Conservation (phyloP, 53 echinoderm and acorn worm genomes). For the Echinarachnius parma region DNA sequence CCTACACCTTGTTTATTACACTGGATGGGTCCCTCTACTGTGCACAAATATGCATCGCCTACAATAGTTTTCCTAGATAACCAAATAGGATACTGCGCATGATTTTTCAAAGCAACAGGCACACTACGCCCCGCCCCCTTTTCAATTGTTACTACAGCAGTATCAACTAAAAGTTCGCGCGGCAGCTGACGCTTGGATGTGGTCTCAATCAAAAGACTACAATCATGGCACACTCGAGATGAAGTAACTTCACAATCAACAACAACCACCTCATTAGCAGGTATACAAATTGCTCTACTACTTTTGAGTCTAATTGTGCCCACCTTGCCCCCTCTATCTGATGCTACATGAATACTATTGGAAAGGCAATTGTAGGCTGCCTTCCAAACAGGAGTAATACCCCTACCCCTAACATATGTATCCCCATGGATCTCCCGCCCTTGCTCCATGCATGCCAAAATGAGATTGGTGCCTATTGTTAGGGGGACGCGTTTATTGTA, state of each 20-base stretch:
- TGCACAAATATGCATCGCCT: constrained; percentile 1
- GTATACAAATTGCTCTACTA: neutral
- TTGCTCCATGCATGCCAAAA: neutral
- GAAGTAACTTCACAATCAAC: too few species aligned
- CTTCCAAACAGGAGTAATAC: neutral
- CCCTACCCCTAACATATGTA: too few species aligned
- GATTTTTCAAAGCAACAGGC: constrained; percentile 5
- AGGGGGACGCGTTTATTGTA: constrained; percentile 30
- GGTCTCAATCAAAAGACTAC: constrained; percentile 16
- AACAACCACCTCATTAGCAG: neutral
- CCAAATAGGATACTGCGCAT: neutral
- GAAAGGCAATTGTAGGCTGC: neutral
- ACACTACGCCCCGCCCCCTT: neutral
- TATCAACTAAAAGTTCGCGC: neutral
- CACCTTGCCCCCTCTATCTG: neutral
- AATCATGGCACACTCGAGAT: too few species aligned
- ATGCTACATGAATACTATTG: neutral
- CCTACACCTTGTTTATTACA: neutral
- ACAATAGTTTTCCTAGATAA: neutral
- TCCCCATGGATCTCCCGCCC: too few species aligned
- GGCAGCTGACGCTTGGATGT: neutral
- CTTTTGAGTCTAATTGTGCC: neutral
- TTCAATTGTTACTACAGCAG: neutral
- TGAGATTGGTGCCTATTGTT: constrained; percentile 39
- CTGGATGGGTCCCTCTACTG: constrained; percentile 1